Percentiles rank a stretch among this genome's conserved stretches.
Evolutionary conservation across 2,113 vertebrate genomes (phyloP).

Genomic region (Bos javanicus): DNA sequence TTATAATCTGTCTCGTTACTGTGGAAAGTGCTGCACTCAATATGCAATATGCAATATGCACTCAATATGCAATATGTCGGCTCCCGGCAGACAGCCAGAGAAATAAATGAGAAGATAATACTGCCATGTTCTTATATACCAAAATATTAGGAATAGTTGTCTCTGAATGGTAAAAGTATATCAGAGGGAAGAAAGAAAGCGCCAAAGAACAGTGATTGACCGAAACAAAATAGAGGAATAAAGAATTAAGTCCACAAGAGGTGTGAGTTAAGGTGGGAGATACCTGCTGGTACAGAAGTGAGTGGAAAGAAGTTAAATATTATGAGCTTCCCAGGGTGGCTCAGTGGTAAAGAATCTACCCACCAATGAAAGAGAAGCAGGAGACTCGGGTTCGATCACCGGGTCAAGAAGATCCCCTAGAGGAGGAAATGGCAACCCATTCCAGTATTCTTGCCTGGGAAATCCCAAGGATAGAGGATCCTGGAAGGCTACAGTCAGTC

Average conservation of each 20-base stretch:
- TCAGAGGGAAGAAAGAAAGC: neutral
- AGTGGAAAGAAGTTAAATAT: neutral
- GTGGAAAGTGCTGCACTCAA: no score
- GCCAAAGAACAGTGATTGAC: neutral
- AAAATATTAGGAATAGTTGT: neutral
- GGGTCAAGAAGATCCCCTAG: neutral
- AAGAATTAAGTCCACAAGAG: neutral
- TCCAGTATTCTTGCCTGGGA: neutral
- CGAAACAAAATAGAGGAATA: neutral
- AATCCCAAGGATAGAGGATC: neutral
- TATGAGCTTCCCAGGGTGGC: neutral
- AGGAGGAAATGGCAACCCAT: neutral
- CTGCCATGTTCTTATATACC: neutral
- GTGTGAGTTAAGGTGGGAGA: neutral
- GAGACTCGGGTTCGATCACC: neutral
- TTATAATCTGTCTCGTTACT: no score
- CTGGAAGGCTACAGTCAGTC: neutral
- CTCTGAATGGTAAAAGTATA: neutral
- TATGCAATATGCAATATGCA: no score
- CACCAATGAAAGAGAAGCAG: neutral
- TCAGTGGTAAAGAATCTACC: neutral
- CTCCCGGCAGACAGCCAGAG: neutral
- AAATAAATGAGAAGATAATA: neutral
- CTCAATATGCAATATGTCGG: no score
- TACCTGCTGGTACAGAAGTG: neutral